Evolutionary conservation across 64 coral and sea anemone species (phyloP).

Genomic region (Stichodactyla mertensii): DNA sequence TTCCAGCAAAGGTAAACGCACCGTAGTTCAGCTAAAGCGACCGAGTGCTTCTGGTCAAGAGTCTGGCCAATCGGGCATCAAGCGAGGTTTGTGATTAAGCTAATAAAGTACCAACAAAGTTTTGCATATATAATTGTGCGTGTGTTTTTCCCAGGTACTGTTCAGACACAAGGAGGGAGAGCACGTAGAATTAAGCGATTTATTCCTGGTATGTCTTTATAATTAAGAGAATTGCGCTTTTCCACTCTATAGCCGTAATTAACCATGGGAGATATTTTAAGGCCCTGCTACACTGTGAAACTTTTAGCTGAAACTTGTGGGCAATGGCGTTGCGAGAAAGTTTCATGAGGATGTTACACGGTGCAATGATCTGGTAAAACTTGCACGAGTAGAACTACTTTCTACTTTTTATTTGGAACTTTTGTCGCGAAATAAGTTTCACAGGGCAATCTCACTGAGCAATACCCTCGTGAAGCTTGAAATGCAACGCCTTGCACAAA

Average conservation of each 20-base stretch:
- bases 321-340: neutral
- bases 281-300: neutral
- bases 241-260: too few relatives aligned
- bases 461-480: too few relatives aligned
- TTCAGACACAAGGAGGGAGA: neutral
- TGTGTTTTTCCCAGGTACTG: neutral
- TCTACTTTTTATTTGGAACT: neutral
- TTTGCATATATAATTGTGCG: too few relatives aligned
- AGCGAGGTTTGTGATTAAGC: neutral
- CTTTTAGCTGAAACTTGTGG: neutral
- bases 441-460: too few relatives aligned
- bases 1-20: neutral
- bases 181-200: slow-evolving; percentile 16
- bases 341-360: too few relatives aligned
- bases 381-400: too few relatives aligned
- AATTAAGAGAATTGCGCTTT: too few relatives aligned
- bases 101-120: neutral
- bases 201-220: neutral
- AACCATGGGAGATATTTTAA: neutral
- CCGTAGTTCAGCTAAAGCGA: slow-evolving; percentile 41
- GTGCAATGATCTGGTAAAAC: too few relatives aligned
- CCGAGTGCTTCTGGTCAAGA: slow-evolving; percentile 21
- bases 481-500: too few relatives aligned
- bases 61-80: neutral
- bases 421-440: neutral